phyloP scores from a whole-genome alignment of 2,888 invertebrate genomes.

The Caenorhabditis wallacei region DNA sequence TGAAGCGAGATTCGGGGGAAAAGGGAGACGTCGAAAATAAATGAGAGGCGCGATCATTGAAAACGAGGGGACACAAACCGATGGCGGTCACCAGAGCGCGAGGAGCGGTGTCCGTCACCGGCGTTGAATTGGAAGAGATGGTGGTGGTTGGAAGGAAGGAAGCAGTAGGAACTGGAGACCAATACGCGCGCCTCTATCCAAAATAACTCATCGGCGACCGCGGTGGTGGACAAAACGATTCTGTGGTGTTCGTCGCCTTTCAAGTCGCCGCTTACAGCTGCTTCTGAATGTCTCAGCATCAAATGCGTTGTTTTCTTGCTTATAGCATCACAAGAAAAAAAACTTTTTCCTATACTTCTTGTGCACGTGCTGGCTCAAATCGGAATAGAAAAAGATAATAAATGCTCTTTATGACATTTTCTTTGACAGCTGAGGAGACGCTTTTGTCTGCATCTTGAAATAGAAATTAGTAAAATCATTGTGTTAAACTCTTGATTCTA shows the following conservation, averaged over 20 bases:
- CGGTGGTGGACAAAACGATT: slow-evolving; percentile 30
- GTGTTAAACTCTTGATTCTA: no score
- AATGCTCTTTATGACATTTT: no score
- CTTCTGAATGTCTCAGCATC: slow-evolving; percentile 16
- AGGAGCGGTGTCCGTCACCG: slow-evolving; percentile 52
- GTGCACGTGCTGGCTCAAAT: not conserved
- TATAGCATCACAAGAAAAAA: not conserved
- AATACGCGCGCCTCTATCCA: slow-evolving; percentile 29
- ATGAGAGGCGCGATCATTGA: slow-evolving; percentile 44
- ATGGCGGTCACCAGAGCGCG: slow-evolving; percentile 55
- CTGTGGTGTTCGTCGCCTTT: slow-evolving; percentile 37
- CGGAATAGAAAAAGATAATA: no score
- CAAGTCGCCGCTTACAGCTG: slow-evolving; percentile 32
- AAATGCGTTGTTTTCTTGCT: not conserved
- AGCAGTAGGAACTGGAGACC: slow-evolving; percentile 21
- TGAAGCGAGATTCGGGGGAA: slow-evolving; percentile 6
- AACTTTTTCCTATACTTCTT: not conserved
- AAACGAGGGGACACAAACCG: slow-evolving; percentile 11
- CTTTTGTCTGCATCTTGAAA: no score
- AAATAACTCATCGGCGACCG: slow-evolving; percentile 49
- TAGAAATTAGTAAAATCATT: no score
- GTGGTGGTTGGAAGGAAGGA: slow-evolving; percentile 30
- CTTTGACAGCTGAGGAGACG: no score
- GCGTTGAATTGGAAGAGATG: slow-evolving; percentile 23
- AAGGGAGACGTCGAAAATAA: slow-evolving; percentile 31